phyloP scores from a whole-genome alignment of 2,797 vertebrate species.

The Phrynocephalus guinanensis region DNA sequence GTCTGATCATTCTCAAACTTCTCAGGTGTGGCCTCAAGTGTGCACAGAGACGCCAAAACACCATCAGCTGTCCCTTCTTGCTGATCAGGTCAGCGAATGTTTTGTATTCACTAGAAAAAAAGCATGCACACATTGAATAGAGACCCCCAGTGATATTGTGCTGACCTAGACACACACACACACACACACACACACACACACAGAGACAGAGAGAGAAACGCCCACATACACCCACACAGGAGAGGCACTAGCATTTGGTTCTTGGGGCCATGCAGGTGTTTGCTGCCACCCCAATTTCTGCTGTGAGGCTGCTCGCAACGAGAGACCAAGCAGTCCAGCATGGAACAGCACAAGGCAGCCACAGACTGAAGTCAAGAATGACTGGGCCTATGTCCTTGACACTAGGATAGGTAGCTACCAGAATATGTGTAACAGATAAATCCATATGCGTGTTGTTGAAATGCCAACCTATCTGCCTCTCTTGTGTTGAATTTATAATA shows the following conservation, averaged over 20 bases:
- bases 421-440: not conserved
- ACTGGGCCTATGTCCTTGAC: too few species aligned
- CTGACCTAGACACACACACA: not conserved
- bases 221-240: not conserved
- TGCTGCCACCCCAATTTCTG: not conserved
- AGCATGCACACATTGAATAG: not conserved
- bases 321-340: not conserved
- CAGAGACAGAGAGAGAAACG: not conserved
- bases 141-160: not conserved
- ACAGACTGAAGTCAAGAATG: too few species aligned
- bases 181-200: not conserved
- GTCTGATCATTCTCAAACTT: not conserved
- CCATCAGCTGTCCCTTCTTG: not conserved
- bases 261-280: not conserved
- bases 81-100: not conserved
- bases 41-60: not conserved
- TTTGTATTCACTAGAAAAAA: not conserved
- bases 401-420: not conserved
- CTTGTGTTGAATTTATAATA: not conserved
- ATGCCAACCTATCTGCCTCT: not conserved
- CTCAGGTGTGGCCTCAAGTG: not conserved
- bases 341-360: not conserved
- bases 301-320: not conserved
- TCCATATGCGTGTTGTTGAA: not conserved
- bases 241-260: not conserved